A percentile compares a stretch with the other conserved stretches of the same genome.
Evolutionary conservation across 2,888 invertebrate genomes (phyloP).

Genomic region (Coleophora flavipennella): DNA sequence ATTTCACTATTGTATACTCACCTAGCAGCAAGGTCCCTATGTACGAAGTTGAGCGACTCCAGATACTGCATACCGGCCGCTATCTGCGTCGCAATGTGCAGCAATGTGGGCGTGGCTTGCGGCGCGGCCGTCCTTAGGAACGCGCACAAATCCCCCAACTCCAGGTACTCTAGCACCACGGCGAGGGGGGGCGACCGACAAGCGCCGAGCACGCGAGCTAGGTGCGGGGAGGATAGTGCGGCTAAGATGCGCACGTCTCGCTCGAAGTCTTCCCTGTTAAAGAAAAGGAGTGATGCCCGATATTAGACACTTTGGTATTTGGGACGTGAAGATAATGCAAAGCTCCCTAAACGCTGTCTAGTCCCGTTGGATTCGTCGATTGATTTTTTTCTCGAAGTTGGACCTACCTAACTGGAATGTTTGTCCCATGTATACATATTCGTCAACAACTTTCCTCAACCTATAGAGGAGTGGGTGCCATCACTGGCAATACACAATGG

Average conservation of each 20-base stretch:
- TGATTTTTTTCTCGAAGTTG: too few species aligned
- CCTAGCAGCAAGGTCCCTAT: constrained; percentile 89
- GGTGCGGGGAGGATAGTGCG: constrained; percentile 83
- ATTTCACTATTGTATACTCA: constrained; percentile 23
- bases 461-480: too few species aligned
- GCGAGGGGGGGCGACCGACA: constrained; percentile 84
- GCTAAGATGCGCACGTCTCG: constrained; percentile 89
- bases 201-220: constrained; percentile 83
- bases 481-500: too few species aligned
- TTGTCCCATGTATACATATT: too few species aligned
- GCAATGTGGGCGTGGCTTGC: constrained; percentile 76
- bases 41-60: constrained; percentile 91
- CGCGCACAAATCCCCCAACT: constrained; percentile 87
- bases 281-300: too few species aligned
- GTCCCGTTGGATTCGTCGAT: too few species aligned
- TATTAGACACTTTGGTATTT: too few species aligned
- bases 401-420: too few species aligned
- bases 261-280: constrained; percentile 83
- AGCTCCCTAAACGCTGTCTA: too few species aligned
- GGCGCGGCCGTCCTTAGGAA: constrained; percentile 82
- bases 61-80: constrained; percentile 90
- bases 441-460: too few species aligned
- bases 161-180: constrained; percentile 88
- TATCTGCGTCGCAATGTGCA: constrained; percentile 87
- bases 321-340: too few species aligned